Evolutionary conservation across 2,797 vertebrate genomes (phyloP), one percentile per base, ranked within the genome.

Genomic region (Danio aesculapii): DNA sequence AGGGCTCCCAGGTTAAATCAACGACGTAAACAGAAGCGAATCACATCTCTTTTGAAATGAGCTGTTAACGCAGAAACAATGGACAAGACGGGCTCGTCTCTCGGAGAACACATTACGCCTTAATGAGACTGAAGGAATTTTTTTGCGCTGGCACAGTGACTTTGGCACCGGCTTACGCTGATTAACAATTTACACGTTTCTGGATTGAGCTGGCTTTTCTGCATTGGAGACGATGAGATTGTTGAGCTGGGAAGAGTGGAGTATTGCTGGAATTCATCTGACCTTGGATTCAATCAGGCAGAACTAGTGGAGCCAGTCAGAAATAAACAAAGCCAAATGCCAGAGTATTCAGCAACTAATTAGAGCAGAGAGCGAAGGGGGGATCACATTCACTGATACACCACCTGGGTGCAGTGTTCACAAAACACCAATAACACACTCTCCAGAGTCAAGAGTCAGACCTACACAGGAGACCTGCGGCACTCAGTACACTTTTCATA

Each of bases 101-200:
- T 87, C 61, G 77, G 76, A 84, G 61, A 88, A 89, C 70, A 62
- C 64, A 90, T 87, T 82, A 89, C 64, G 52, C 81, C 79, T 83
- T 92, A 92, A 94, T 93, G 86, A 88, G 90, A 91, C 86, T 85
- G 81, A 79, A 83, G 68, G 81, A 91, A 91, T 92, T 90, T 87
- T 30, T 53, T 91, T 90, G 89, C 79, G 89, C 88, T 87, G 87
- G 87, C 83, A 82, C 80, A 1, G 53, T 83, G 86, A 85, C 86
- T 70, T 88, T 86, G 81, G 86, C 58, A 78, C 84, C 61, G 75
- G 81, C 70, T 82, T 77, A 72, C 59, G 44, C 86, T 91, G 91
- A 93, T 92, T 88, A 90, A 85, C 84, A 88, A 91, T 93, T 91
- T 91, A 89, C 84, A 89, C 86, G 53, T 86, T 83, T 71, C 52